Evolutionary conservation across 2,797 vertebrate genomes (phyloP), one percentile per base, ranked within the genome.

Genomic region (Serranus cabrilla): DNA sequence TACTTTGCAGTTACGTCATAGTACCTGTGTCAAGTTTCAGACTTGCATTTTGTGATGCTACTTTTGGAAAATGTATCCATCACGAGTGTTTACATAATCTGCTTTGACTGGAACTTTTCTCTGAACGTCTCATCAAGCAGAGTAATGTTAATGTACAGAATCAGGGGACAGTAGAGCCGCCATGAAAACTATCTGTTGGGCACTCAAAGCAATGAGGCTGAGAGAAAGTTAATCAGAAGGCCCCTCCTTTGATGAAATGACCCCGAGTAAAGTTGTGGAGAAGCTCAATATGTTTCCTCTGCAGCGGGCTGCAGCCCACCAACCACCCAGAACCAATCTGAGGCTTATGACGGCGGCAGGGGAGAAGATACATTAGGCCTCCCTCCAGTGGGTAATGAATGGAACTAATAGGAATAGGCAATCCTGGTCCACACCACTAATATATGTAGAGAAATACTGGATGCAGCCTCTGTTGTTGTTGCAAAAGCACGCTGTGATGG

Each of bases 361-460:
- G 89, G 91, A 91, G 91, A 93, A 91, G 90, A 93, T 92, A 91
- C 91, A 92, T 94, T 91, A 93, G 87, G 87, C 89, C 78, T 89
- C 85, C 83, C 87, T 90, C 77, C 87, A 87, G 77, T 87, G 91
- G 85, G 89, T 94, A 94, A 94, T 93, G 92, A 92, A 93, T 91
- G 91, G 92, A 93, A 94, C 92, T 93, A 93, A 93, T 93, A 91
- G 91, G 87, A 91, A 93, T 67, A 87, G 84, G 89, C 86, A 86
- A 90, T 89, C 89, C 85, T 23, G 25, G 81, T 74, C 86, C 82
- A 83, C 74, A 83, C 63, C 67, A 67, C 87, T 91, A 91, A 93
- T 89, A 91, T 83, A 90, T 91, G 90, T 88, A 81, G 76, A 81
- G 85, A 82, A 88, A 89, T 84, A 81, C 84, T 68, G 9, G 47